Conservation (phyloP, 1,140 invertebrate species). For the Cardiocondyla obscurior region DNA sequence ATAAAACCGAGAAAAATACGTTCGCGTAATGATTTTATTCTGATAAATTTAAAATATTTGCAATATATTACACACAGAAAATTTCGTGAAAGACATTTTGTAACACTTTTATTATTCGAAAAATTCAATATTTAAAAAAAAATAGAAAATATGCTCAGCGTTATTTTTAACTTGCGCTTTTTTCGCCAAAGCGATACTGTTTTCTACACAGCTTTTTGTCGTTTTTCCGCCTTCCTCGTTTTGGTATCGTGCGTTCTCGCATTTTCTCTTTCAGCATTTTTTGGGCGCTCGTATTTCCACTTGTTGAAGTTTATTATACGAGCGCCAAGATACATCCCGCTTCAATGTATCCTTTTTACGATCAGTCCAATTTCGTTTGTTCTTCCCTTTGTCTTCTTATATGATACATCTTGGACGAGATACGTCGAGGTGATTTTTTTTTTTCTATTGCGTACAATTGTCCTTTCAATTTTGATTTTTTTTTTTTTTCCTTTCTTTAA, state of each 20-base stretch:
- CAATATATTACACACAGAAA: background rate
- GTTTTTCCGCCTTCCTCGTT: background rate
- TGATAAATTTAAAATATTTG: background rate
- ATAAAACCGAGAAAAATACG: background rate
- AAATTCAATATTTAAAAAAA: background rate
- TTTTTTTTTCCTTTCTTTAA: background rate
- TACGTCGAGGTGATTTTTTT: background rate
- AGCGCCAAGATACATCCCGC: background rate
- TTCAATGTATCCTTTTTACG: background rate
- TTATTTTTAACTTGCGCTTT: background rate
- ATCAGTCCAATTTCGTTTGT: background rate
- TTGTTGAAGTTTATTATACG: background rate
- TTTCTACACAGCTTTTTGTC: background rate
- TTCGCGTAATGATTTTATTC: background rate
- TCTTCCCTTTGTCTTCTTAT: background rate
- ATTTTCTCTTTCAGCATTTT: background rate
- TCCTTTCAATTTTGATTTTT: background rate
- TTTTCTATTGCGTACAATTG: background rate
- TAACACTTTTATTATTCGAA: slow-evolving; percentile 1
- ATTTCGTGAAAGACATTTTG: background rate
- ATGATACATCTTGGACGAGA: background rate
- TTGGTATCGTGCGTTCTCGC: background rate
- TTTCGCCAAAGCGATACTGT: background rate
- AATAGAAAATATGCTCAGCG: background rate
- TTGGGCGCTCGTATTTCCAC: background rate